Conservation (phyloP, 2,888 invertebrate species). For the Pristionchus exspectatus region DNA sequence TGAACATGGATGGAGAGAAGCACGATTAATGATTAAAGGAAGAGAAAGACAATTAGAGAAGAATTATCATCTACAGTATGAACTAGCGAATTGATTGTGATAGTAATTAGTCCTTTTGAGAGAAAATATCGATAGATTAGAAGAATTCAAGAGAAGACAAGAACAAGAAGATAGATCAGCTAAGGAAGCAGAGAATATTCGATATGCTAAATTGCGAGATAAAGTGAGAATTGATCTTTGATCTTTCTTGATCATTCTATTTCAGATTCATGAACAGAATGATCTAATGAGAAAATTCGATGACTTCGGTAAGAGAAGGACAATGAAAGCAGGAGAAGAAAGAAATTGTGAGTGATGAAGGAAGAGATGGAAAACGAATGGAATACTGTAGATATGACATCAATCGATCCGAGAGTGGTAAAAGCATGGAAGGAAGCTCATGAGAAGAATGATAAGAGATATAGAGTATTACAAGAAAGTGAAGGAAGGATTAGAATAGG, state of each 20-base stretch:
- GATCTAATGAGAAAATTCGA: slow-evolving; percentile 27
- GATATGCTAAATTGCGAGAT: slow-evolving; percentile 53
- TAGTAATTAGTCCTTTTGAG: slow-evolving; percentile 57
- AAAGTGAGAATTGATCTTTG: slow-evolving; percentile 16
- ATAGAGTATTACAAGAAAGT: slow-evolving; percentile 63
- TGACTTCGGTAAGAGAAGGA: slow-evolving; percentile 42
- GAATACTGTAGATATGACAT: neutral
- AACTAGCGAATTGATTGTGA: neutral
- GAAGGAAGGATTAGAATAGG: slow-evolving; percentile 13
- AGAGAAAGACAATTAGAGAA: slow-evolving; percentile 67
- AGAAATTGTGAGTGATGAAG: neutral
- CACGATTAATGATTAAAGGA: slow-evolving; percentile 60
- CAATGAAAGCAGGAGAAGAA: slow-evolving; percentile 12
- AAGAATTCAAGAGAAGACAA: slow-evolving; percentile 69
- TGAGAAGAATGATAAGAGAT: slow-evolving; percentile 67
- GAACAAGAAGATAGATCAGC: slow-evolving; percentile 63
- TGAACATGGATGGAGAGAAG: slow-evolving; percentile 70
- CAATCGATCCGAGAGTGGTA: slow-evolving; percentile 59
- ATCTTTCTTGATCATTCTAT: neutral
- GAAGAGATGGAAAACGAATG: neutral
- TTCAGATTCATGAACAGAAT: slow-evolving; percentile 21
- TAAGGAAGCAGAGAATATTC: slow-evolving; percentile 57
- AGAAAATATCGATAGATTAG: slow-evolving; percentile 65
- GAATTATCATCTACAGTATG: slow-evolving; percentile 64
- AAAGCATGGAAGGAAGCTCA: slow-evolving; percentile 68